Evolutionary conservation across 2,888 invertebrate species (phyloP).

Genomic region (Mactromeris polynyma): DNA sequence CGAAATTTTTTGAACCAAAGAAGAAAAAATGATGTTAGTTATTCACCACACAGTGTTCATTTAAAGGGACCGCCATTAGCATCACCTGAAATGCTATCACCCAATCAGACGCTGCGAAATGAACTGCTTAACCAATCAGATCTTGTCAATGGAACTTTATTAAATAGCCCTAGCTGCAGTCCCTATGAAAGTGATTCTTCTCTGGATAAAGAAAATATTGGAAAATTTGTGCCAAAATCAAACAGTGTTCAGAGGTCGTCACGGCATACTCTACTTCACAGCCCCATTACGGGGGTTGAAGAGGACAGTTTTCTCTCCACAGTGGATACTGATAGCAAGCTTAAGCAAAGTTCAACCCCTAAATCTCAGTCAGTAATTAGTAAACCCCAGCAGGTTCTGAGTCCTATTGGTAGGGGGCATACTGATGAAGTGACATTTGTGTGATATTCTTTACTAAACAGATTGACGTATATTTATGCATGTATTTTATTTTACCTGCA

Average conservation of each 20-base stretch:
- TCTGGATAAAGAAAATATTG: slow-evolving; percentile 62
- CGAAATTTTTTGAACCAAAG: slow-evolving; percentile 67
- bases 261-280: slow-evolving; percentile 64
- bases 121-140: slow-evolving; percentile 53
- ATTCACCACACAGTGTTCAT: slow-evolving; percentile 39
- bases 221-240: slow-evolving; percentile 50
- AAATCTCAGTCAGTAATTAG: background rate
- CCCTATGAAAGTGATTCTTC: slow-evolving; percentile 65
- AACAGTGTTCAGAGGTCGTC: slow-evolving; percentile 52
- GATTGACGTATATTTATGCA: background rate
- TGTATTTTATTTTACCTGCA: too few relatives aligned
- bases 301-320: slow-evolving; percentile 59
- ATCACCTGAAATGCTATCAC: slow-evolving; percentile 68
- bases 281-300: slow-evolving; percentile 35
- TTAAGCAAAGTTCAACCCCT: slow-evolving; percentile 54
- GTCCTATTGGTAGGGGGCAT: slow-evolving; percentile 16
- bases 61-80: slow-evolving; percentile 52
- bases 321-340: slow-evolving; percentile 65
- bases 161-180: slow-evolving; percentile 40
- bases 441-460: background rate
- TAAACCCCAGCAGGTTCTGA: background rate
- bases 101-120: slow-evolving; percentile 57
- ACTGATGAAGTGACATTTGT: slow-evolving; percentile 67
- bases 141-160: slow-evolving; percentile 53
- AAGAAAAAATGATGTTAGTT: slow-evolving; percentile 19